These are phyloP conservation scores for Danio kyathit DNA, from an alignment of 2,797 vertebrate genomes.

Conservation along the genomic window DNA sequence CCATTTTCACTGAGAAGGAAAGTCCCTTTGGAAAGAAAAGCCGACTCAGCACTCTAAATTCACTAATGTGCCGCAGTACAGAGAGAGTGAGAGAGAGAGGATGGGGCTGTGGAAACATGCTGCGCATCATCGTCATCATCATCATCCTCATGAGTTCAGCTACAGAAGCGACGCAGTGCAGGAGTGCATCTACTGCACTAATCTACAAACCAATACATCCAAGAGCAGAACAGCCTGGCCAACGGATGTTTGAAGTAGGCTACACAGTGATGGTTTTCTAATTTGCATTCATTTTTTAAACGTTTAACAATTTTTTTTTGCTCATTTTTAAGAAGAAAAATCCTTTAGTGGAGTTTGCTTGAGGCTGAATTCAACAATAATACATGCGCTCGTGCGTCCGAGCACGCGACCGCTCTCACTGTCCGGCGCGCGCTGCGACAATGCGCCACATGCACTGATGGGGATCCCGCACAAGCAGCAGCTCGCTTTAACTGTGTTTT, in stretches of 20 bases:
- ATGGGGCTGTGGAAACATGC: conserved; percentile 49
- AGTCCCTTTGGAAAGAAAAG: not conserved
- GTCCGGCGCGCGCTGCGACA: conserved; percentile 57
- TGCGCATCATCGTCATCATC: conserved; percentile 37
- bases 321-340: not conserved
- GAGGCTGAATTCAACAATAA: not conserved
- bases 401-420: conserved; percentile 27
- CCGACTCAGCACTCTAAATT: not conserved
- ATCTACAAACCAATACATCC: conserved; percentile 58
- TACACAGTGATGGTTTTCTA: not conserved
- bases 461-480: conserved; percentile 34
- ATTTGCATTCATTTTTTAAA: not conserved
- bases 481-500: conserved; percentile 57
- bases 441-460: conserved; percentile 73
- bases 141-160: conserved; percentile 75
- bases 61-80: conserved; percentile 17
- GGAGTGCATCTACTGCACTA: conserved; percentile 62
- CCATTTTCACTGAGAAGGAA: not conserved
- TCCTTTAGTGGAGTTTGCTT: not conserved
- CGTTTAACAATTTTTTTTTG: not conserved
- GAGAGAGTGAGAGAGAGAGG: not conserved
- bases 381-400: conserved; percentile 23
- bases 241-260: no score
- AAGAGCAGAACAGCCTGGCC: not conserved
- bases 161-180: conserved; percentile 77